phyloP scores from a whole-genome alignment of 2,113 vertebrate species.

The Pteronura brasiliensis region DNA sequence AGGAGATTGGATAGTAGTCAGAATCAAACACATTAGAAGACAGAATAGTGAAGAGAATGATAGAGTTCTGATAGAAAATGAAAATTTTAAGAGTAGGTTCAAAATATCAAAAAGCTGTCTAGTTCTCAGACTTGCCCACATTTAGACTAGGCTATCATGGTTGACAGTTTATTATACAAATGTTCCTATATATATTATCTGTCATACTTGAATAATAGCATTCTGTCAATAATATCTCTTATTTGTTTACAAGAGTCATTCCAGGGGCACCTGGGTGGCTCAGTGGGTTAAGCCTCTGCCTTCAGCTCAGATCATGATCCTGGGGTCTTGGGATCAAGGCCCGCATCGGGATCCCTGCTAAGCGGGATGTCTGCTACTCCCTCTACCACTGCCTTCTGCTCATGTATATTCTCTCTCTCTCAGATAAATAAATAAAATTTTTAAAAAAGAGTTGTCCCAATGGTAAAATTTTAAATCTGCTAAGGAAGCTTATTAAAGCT shows the following conservation, averaged over 20 bases:
- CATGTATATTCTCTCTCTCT: too few species aligned
- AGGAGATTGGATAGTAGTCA: background rate
- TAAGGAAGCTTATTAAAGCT: background rate
- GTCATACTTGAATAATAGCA: background rate
- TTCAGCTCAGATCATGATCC: too few species aligned
- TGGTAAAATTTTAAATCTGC: background rate
- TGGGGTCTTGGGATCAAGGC: too few species aligned
- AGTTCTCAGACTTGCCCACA: background rate
- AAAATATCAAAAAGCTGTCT: background rate
- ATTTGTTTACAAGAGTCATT: background rate
- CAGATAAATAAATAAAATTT: too few species aligned
- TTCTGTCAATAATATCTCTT: background rate
- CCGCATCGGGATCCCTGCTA: too few species aligned
- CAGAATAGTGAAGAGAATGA: background rate
- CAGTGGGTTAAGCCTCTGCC: too few species aligned
- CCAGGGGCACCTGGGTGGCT: too few species aligned
- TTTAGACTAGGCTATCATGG: background rate
- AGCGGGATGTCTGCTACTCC: too few species aligned
- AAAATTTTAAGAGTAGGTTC: background rate
- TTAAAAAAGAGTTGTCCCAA: background rate
- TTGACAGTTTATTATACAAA: background rate
- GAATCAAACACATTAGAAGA: background rate
- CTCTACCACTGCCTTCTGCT: too few species aligned
- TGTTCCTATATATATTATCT: background rate
- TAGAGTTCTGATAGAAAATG: background rate